Percentiles rank a stretch among this genome's conserved stretches.
phyloP scores from a whole-genome alignment of 1,140 invertebrate species.

The Drosophila parabipectinata region DNA sequence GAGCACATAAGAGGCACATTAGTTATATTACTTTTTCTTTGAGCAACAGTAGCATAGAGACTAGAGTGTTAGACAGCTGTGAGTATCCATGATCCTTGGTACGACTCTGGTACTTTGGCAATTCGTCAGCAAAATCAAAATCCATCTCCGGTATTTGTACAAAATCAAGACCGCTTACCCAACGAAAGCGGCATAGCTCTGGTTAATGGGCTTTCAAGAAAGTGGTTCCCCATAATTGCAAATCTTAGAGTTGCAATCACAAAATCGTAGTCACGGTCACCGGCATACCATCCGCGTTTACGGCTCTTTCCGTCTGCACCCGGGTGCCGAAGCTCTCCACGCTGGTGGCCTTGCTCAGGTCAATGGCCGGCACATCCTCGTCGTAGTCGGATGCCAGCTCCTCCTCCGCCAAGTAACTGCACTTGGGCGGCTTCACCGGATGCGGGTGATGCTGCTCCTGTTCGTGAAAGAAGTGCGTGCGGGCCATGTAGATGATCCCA shows the following conservation, averaged over 20 bases:
- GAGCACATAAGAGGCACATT: conserved; percentile 69
- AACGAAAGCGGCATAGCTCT: neutral
- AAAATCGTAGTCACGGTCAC: conserved; percentile 82
- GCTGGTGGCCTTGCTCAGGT: conserved; percentile 71
- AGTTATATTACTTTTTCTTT: conserved; percentile 44
- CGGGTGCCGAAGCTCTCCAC: conserved; percentile 67
- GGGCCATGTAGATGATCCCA: conserved; percentile 73
- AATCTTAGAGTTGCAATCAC: conserved; percentile 65
- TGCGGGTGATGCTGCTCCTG: conserved; percentile 12
- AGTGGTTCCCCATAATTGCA: neutral
- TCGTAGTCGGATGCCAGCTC: conserved; percentile 76
- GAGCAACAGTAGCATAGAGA: conserved; percentile 55
- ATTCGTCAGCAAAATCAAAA: conserved; percentile 27
- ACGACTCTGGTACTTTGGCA: conserved; percentile 33
- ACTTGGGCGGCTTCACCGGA: conserved; percentile 35
- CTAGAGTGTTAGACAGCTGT: conserved; percentile 53
- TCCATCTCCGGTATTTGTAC: conserved; percentile 3
- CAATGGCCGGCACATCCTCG: conserved; percentile 78
- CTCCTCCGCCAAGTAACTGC: conserved; percentile 68
- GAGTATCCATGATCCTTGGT: conserved; percentile 32
- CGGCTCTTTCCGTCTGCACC: conserved; percentile 62
- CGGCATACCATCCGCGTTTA: conserved; percentile 73
- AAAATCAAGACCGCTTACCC: conserved; percentile 22
- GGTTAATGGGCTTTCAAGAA: neutral
- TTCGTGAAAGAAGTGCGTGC: conserved; percentile 62